Conservation (phyloP, 2,113 vertebrate species). For the Peucedramus taeniatus region DNA sequence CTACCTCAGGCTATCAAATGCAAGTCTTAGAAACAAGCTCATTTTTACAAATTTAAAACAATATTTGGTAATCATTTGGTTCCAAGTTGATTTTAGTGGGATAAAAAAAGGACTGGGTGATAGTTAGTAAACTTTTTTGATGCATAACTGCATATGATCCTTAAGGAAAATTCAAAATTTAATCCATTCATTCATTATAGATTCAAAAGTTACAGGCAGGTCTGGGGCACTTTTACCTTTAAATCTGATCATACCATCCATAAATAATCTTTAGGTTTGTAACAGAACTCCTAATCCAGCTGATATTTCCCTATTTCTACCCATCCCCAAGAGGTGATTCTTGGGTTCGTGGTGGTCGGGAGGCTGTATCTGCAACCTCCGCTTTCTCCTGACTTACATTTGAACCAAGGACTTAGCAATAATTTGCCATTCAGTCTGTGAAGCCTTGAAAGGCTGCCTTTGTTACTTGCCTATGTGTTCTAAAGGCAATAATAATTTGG, state of each 20-base stretch:
- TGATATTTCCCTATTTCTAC: background rate
- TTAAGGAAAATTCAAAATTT: background rate
- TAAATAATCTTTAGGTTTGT: background rate
- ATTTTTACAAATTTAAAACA: background rate
- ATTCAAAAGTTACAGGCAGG: background rate
- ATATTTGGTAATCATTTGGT: background rate
- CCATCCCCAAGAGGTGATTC: background rate
- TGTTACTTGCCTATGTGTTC: background rate
- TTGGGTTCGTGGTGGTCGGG: background rate
- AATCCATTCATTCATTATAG: background rate
- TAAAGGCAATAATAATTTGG: background rate
- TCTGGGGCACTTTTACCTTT: background rate
- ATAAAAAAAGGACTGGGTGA: fast-evolving
- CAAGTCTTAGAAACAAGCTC: background rate
- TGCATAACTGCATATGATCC: background rate
- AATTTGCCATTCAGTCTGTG: background rate
- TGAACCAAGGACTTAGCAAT: background rate
- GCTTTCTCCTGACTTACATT: background rate
- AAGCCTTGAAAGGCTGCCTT: background rate
- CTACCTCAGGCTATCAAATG: background rate
- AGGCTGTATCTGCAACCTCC: background rate
- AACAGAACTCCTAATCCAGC: background rate
- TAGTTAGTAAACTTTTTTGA: background rate
- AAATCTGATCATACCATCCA: background rate
- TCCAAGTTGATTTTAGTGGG: background rate